Conservation (phyloP, 2,888 invertebrate genomes). For the Rhamphomyia laevipes region DNA sequence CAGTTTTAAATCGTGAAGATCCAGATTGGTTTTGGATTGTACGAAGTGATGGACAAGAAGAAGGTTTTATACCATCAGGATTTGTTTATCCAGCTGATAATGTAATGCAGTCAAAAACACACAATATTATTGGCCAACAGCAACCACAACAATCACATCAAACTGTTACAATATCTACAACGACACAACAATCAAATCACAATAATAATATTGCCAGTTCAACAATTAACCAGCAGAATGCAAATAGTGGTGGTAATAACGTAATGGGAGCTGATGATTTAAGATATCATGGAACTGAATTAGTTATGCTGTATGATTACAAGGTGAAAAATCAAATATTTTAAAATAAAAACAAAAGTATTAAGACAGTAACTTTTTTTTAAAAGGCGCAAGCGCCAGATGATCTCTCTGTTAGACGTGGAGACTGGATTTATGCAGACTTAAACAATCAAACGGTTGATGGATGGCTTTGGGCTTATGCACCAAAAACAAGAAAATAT, state of each 20-base stretch:
- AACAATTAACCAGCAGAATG: background rate
- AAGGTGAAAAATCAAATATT: slow-evolving; percentile 43
- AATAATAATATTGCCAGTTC: background rate
- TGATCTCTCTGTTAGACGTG: slow-evolving; percentile 78
- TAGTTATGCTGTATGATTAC: slow-evolving; percentile 91
- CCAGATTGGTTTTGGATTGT: slow-evolving; percentile 97
- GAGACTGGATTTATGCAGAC: slow-evolving; percentile 94
- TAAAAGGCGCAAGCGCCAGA: slow-evolving; percentile 78
- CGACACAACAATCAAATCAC: slow-evolving; percentile 3
- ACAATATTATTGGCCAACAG: background rate
- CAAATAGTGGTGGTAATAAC: slow-evolving; percentile 7
- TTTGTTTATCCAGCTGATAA: slow-evolving; percentile 86
- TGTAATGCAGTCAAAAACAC: slow-evolving; percentile 44
- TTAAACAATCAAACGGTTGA: slow-evolving; percentile 86
- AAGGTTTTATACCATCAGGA: slow-evolving; percentile 90
- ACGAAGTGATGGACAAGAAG: slow-evolving; percentile 83
- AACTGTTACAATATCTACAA: background rate
- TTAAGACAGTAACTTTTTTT: background rate
- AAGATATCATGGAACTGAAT: slow-evolving; percentile 76
- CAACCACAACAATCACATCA: background rate
- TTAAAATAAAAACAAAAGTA: background rate
- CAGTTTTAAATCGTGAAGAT: slow-evolving; percentile 86
- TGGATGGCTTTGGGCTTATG: slow-evolving; percentile 92
- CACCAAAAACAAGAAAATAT: slow-evolving; percentile 81
- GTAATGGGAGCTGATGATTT: slow-evolving; percentile 47